A percentile compares a stretch with the other conserved stretches of the same genome.
These are phyloP conservation scores for Aphaenogaster floridana DNA, from an alignment of 1,140 invertebrate genomes.

Conservation along the genomic window DNA sequence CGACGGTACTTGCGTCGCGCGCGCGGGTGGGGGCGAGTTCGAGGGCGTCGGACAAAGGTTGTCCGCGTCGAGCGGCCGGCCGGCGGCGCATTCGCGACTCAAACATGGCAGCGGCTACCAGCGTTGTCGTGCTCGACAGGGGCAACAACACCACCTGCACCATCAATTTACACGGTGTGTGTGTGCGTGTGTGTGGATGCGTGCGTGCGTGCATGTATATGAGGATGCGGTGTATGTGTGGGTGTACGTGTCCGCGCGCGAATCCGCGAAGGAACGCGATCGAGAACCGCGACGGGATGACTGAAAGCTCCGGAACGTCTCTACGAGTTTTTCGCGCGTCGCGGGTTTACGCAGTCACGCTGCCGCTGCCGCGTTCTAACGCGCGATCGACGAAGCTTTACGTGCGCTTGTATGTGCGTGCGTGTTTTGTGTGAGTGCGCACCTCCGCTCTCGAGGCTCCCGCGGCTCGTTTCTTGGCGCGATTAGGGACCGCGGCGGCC, in stretches of 20 bases:
- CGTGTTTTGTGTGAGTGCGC: background rate
- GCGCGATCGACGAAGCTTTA: background rate
- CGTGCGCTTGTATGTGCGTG: too few species aligned
- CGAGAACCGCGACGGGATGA: slow-evolving; percentile 10
- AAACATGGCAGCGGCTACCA: slow-evolving; percentile 94
- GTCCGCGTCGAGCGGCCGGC: slow-evolving; percentile 71
- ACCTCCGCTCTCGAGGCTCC: background rate
- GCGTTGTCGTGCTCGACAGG: slow-evolving; percentile 96
- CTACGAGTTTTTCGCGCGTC: slow-evolving; percentile 19
- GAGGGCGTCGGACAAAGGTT: slow-evolving; percentile 83
- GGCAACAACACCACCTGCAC: slow-evolving; percentile 98
- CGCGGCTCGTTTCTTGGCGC: background rate
- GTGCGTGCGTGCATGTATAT: slow-evolving; percentile 9
- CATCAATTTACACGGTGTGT: slow-evolving; percentile 97
- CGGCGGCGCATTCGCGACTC: slow-evolving; percentile 84
- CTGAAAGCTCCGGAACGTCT: background rate
- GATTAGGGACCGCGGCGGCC: background rate
- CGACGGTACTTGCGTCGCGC: background rate
- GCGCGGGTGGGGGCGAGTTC: slow-evolving; percentile 72
- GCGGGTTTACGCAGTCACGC: background rate
- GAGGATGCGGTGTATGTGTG: background rate
- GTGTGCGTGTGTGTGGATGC: slow-evolving; percentile 56
- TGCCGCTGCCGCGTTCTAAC: background rate
- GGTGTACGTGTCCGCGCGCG: slow-evolving; percentile 11
- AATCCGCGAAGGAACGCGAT: background rate